phyloP scores from a whole-genome alignment of 2,797 vertebrate species.

The Pantherophis alleghaniensis region DNA sequence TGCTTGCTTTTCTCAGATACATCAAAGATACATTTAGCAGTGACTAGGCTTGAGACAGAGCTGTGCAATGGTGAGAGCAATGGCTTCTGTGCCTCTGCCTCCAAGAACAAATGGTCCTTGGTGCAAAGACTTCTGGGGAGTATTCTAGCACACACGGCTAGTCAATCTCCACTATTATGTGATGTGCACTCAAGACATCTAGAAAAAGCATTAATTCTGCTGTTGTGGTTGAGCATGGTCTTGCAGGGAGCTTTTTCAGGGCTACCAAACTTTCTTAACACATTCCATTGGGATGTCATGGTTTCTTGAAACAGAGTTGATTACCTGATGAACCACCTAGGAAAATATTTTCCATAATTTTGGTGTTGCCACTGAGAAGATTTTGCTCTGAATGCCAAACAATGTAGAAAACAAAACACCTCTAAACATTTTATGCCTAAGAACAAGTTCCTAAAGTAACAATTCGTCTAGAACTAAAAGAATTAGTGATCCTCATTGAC shows the following conservation, averaged over 20 bases:
- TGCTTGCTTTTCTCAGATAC: conserved; percentile 47
- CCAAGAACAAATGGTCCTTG: not conserved
- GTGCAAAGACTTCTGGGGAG: not conserved
- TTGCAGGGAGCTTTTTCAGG: not conserved
- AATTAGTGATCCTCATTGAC: not conserved
- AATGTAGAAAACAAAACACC: not conserved
- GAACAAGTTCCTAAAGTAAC: not conserved
- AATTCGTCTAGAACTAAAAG: not conserved
- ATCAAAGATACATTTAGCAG: not conserved
- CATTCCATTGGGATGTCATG: not conserved
- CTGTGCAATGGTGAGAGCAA: not conserved
- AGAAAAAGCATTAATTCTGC: not conserved
- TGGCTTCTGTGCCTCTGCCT: not conserved
- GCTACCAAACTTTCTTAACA: not conserved
- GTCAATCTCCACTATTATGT: not conserved
- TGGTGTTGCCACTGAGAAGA: not conserved
- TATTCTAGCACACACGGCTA: not conserved
- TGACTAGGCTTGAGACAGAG: not conserved
- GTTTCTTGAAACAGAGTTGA: not conserved
- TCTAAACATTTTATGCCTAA: not conserved
- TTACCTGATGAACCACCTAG: not conserved
- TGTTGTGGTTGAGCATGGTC: not conserved
- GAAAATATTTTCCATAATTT: not conserved
- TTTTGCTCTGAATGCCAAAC: not conserved
- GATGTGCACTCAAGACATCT: not conserved